phyloP scores from a whole-genome alignment of 2,888 invertebrate genomes.

The Megalurothrips usitatus region DNA sequence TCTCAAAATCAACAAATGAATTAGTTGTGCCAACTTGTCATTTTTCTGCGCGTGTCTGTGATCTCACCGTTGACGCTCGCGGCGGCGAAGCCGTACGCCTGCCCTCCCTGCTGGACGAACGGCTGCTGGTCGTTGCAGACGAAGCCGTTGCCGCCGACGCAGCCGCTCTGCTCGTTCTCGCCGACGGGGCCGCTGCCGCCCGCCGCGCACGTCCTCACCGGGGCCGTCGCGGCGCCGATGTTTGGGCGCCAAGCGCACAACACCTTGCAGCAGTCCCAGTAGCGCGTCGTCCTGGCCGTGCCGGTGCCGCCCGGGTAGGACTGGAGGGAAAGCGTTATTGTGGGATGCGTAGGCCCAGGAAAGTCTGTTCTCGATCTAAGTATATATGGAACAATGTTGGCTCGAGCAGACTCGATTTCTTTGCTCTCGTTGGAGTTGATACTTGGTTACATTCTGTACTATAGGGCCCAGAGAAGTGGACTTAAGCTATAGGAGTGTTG shows the following conservation, averaged over 20 bases:
- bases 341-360: too few species aligned
- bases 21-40: too few species aligned
- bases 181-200: neutral
- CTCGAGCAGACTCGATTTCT: too few species aligned
- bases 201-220: neutral
- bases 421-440: too few species aligned
- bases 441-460: too few species aligned
- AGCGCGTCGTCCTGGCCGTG: neutral
- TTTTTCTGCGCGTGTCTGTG: too few species aligned
- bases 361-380: too few species aligned
- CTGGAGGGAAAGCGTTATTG: too few species aligned
- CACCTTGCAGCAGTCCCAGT: neutral
- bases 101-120: neutral
- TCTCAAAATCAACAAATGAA: too few species aligned
- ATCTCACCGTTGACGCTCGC: neutral
- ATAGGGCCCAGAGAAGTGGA: too few species aligned
- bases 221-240: neutral
- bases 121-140: neutral
- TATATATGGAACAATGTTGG: too few species aligned
- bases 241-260: neutral
- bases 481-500: too few species aligned
- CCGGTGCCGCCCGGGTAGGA: neutral
- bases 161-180: neutral
- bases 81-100: neutral
- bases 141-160: neutral